phyloP scores from a whole-genome alignment of 1,140 invertebrate genomes.

The Rhysida immarginata region DNA sequence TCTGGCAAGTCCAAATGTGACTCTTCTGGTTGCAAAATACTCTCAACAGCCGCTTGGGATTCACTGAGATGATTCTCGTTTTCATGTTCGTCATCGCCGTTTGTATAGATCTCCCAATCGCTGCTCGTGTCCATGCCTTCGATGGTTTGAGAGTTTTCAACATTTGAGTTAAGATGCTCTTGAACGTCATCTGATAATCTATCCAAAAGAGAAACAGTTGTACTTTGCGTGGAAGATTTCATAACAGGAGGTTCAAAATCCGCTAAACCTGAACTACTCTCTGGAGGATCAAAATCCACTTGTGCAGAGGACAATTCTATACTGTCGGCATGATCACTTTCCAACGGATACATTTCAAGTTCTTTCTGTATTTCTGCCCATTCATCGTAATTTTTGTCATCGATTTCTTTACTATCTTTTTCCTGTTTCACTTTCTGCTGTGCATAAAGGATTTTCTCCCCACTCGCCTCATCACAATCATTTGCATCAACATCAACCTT shows the following conservation, averaged over 20 bases:
- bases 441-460: too few species aligned
- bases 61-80: constrained; percentile 3
- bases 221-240: constrained; percentile 4
- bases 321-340: background rate
- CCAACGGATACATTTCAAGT: constrained; percentile 34
- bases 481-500: too few species aligned
- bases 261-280: constrained; percentile 5
- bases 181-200: background rate
- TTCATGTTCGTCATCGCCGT: background rate
- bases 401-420: background rate
- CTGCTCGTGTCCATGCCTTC: background rate
- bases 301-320: background rate
- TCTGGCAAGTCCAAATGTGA: constrained; percentile 13
- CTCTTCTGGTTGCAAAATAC: constrained; percentile 8
- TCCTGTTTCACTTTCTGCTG: background rate
- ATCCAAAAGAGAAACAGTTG: constrained; percentile 2
- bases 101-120: background rate
- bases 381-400: constrained; percentile 40
- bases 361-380: constrained; percentile 53
- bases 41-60: constrained; percentile 13
- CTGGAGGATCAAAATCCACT: constrained; percentile 5
- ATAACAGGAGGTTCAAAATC: constrained; percentile 16
- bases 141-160: background rate
- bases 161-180: constrained; percentile 1
- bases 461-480: too few species aligned